Evolutionary conservation across 1,140 invertebrate genomes (phyloP), one percentile per base, ranked within the genome.

Genomic region (Sycobia sp.): DNA sequence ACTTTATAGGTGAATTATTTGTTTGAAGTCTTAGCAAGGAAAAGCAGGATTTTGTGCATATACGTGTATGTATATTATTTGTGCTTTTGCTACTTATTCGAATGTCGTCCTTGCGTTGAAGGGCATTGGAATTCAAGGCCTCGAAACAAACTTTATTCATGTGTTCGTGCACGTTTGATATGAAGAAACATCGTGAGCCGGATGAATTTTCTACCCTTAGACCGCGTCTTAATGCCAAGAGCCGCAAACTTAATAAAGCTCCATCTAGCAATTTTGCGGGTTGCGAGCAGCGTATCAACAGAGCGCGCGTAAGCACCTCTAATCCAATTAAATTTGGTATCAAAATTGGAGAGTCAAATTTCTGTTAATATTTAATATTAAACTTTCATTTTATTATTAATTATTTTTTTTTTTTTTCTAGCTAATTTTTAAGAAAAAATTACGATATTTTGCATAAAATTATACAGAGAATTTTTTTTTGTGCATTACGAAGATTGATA

Each of bases 201-300:
- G 25, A 56, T 56, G 39, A 56, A 44, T 54, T 36, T 57, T 46
- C 43, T 39, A n/a, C 43, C 56, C 43, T 62, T 64, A 66, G 51
- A 74, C 71, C 71, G 66, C 69, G 65, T 75, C 66, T 74, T 74
- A 71, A 75, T 75, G 71, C 65, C 47, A 46, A 61, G 51, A 67
- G 63, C 69, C 70, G 27, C 68, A 61, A 67, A 69, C 67, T 71
- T 74, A 73, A 75, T 75, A 75, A 74, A 71, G 63, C 66, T 66
- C 9, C 44, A 44, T 62, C 10, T 18, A 20, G 16, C 38, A 38
- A 46, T 36, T 50, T 43, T 11, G 22, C 27, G 18, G 7, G n/a
- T 38, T 10, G 14, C 27, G 27, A 13, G 22, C 13, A 43, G 25
- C 10, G 41, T 14, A 51, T 44, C 13, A 8, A 22, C 20, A 23